Percentiles rank a stretch among this genome's conserved stretches.
Evolutionary conservation across 2,888 invertebrate species (phyloP).

Genomic region (Drosophila pseudotakahashii): DNA sequence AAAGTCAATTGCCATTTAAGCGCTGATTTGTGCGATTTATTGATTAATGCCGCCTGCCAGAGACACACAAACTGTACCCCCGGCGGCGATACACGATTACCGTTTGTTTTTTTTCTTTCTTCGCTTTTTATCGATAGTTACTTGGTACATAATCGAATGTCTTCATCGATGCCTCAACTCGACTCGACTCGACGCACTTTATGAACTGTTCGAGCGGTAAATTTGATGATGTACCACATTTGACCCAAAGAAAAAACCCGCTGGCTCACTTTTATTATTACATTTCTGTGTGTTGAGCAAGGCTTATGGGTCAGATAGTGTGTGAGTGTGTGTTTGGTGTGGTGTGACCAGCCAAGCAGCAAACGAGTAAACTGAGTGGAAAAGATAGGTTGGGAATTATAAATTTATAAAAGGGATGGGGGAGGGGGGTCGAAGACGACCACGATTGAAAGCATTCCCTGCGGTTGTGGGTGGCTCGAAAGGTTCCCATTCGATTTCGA

Average conservation of each 20-base stretch:
- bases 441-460: conserved; percentile 24
- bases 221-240: conserved; percentile 69
- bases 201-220: conserved; percentile 63
- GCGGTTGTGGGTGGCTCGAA: conserved; percentile 20
- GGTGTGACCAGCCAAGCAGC: conserved; percentile 61
- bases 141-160: conserved; percentile 34
- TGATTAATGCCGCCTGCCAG: conserved; percentile 51
- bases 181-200: conserved; percentile 44
- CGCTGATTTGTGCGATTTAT: conserved; percentile 68
- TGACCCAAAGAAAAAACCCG: conserved; percentile 33
- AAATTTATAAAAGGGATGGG: conserved; percentile 51
- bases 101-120: too few relatives aligned
- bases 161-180: conserved; percentile 29
- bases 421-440: not conserved
- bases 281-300: conserved; percentile 17
- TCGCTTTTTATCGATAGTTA: conserved; percentile 55
- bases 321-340: too few relatives aligned
- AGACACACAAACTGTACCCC: not conserved
- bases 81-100: conserved; percentile 29
- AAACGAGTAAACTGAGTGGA: conserved; percentile 50
- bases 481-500: conserved; percentile 61
- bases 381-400: conserved; percentile 49
- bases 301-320: conserved; percentile 39
- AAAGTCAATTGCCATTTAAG: conserved; percentile 68
- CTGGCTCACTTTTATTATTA: conserved; percentile 28